phyloP scores from a whole-genome alignment of 2,797 vertebrate genomes.

The Pipistrellus kuhlii region DNA sequence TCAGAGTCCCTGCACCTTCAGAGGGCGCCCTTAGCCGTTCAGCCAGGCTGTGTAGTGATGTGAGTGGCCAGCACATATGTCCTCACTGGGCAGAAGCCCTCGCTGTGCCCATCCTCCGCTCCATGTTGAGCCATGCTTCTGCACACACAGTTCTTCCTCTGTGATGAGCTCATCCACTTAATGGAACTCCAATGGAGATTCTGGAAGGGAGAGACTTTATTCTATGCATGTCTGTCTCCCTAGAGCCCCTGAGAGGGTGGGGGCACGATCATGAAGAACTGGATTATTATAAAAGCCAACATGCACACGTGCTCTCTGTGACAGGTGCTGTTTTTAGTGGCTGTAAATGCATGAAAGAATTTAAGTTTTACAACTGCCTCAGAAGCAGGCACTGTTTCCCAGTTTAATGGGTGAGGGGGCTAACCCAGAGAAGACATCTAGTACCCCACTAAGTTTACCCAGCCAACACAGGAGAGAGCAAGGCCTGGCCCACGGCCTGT shows the following conservation, averaged over 20 bases:
- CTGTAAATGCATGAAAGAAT: not conserved
- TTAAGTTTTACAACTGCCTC: not conserved
- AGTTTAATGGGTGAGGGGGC: not conserved
- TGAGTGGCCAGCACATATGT: too few species aligned
- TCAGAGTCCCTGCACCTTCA: not conserved
- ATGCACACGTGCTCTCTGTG: not conserved
- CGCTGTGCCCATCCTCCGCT: not conserved
- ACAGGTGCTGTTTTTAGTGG: not conserved
- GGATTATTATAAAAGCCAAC: not conserved
- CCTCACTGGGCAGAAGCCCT: not conserved
- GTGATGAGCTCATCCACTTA: not conserved
- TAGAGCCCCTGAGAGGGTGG: not conserved
- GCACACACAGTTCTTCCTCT: not conserved
- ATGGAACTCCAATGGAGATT: not conserved
- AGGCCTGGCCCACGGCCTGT: not conserved
- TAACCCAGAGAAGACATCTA: not conserved
- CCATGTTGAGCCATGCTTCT: not conserved
- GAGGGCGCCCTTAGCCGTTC: not conserved
- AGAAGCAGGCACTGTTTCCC: not conserved
- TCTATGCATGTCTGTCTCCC: not conserved
- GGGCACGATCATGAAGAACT: not conserved
- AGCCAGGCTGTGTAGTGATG: rapidly evolving
- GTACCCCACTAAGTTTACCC: not conserved
- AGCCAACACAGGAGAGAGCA: not conserved
- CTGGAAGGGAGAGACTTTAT: not conserved